Base-by-base conservation (phyloP, 1,140 invertebrate species). In the Drosophila malerkotliana region DNA sequence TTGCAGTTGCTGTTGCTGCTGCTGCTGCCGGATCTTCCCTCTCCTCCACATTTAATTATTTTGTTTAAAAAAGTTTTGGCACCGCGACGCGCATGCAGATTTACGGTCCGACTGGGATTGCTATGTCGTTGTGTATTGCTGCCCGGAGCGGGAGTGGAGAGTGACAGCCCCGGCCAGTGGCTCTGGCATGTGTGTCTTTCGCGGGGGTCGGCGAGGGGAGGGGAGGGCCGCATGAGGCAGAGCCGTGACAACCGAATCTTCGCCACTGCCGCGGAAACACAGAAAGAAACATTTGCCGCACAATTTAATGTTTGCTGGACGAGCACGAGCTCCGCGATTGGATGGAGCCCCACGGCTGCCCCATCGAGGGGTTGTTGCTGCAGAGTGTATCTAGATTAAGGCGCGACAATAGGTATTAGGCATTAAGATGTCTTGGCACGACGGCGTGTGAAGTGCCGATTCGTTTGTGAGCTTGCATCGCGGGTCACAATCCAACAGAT, bases 321-420 rank as follows among this genome's bases (percentile, higher is more conserved):
- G 74, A 80, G 81, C 80, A 73, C 71, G 71, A 73, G 76, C 79
- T 79, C 61, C 51, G 62, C 48, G 75, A 72, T 79, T 72, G 72
- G 64, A 57, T 69, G 74, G 61, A 18, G 18, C 18, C 18, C 18
- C 18, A 18, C 18, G 18, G 18, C 18, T 18, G 18, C 18, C 18
- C 18, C 18, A 18, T 18, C 18, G 18, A 18, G 51, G 48, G 56
- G 81, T 73, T 80, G 81, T 77, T 87, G 67, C 78, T 78, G 63
- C 83, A 72, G 88, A 85, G 81, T 85, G 78, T 91, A 91, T 91
- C 89, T 89, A 91, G 89, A 91, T 91, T 88, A 91, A 88, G 79
- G 76, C 82, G 83, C 83, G 83, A 88, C 83, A 88, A 88, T 88
- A 89, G 81, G 83, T 81, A 88, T 89, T 75, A 75, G 56, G 79